Base-by-base conservation (phyloP, 37 sponge, comb jelly and placozoan species). In the Petrosia ficiformis region DNA sequence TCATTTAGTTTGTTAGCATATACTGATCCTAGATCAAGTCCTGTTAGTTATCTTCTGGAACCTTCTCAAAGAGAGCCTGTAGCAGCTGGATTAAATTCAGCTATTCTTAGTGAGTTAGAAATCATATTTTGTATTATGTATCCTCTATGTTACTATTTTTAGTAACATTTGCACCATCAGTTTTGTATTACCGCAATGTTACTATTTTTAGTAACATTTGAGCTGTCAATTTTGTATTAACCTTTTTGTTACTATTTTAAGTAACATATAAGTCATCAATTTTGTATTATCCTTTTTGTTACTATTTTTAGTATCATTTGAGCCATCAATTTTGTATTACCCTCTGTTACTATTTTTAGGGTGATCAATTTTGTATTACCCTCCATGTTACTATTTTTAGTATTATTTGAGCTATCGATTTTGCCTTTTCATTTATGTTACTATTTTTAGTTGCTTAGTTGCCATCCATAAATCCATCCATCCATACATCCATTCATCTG, bases 1-100 rank as follows among this genome's bases (percentile, higher is more conserved):
- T 83, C 91, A 19, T 95, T 98, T 72, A 88, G 92, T 57, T 75
- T 98, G 43, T 71, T 98, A 48, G 99, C 94, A 2, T 98, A 98
- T 78, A 81, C 89, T 43, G 87, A 98, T 56, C 93, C 96, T 52
- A 42, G 67, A 35, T 79, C 86, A 41, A 84, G 94, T 69, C 99
- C 96, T 2, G 81, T 98, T 22, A 77, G 81, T 42, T 85, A 98
- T 66, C 77, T 98, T 32, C 68, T 95, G 19, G 86, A 90, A 35
- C 88, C 84, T 14, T 38, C 80, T 4, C 87, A 93, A 73, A 70
- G 99, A 35, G 96, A 93, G 42, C 92, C 89, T 28, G 81, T 97
- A 14, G 76, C 89, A 42, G 80, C 79, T 4, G 92, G 89, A 24
- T 92, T 97, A 43, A 97, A 97, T 72, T 81, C 92, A 35, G 89